Conservation (phyloP, 2,113 vertebrate species). For the Erythrolamprus reginae region DNA sequence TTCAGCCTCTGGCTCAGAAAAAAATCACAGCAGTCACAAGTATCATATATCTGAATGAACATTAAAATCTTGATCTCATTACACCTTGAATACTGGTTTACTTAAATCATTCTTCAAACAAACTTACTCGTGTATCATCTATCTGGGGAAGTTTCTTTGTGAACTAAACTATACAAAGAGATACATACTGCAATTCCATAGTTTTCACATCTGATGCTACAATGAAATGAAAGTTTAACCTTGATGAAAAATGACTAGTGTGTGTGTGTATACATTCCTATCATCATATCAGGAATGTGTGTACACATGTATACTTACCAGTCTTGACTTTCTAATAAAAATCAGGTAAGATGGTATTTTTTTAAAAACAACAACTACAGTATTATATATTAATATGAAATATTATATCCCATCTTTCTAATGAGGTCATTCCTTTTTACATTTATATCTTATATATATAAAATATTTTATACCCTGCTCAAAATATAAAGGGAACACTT, state of each 20-base stretch:
- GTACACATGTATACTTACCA: neutral
- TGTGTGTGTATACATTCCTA: too few species aligned
- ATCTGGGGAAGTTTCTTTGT: accelerated
- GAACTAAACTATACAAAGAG: neutral
- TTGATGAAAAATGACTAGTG: neutral
- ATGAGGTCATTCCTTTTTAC: neutral
- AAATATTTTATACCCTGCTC: neutral
- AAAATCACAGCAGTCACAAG: neutral
- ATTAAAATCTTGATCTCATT: neutral
- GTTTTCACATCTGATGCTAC: neutral
- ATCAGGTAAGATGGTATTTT: neutral
- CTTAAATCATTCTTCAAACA: neutral
- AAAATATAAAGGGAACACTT: too few species aligned
- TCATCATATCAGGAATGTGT: too few species aligned
- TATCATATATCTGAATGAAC: accelerated
- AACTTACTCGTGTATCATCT: neutral
- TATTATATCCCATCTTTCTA: neutral
- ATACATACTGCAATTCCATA: neutral
- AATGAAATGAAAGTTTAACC: neutral
- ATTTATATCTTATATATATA: neutral
- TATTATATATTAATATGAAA: neutral
- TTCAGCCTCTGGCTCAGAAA: neutral
- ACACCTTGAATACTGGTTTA: neutral
- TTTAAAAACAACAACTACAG: neutral
- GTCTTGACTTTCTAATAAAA: neutral